Percentiles rank a stretch among this genome's conserved stretches.
These are phyloP conservation scores for Gisinianus flammeolus DNA, from an alignment of 2,888 invertebrate species.

Conservation along the genomic window DNA sequence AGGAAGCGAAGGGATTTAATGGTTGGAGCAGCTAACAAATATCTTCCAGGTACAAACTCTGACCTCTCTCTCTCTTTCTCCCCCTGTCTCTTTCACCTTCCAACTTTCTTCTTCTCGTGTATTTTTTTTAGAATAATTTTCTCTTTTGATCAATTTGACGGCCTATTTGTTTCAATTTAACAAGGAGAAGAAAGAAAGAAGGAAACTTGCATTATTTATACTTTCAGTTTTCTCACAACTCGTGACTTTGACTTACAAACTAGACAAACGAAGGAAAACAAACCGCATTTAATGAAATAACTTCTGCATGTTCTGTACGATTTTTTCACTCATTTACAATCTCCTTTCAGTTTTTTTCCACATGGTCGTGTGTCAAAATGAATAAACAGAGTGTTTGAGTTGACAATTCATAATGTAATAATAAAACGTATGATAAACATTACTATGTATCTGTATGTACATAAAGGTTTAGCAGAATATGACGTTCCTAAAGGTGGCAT, in stretches of 20 bases:
- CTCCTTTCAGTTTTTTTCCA: background rate
- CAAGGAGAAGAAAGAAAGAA: background rate
- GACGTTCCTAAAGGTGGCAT: slow-evolving; percentile 73
- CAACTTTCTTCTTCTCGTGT: background rate
- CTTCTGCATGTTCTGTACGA: too few relatives aligned
- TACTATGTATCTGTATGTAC: background rate
- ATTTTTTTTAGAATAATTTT: background rate
- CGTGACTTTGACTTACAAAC: too few relatives aligned
- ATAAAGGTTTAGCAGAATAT: slow-evolving; percentile 71
- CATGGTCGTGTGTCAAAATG: too few relatives aligned
- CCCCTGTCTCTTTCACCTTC: background rate
- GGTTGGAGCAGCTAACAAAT: slow-evolving; percentile 67
- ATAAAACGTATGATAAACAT: too few relatives aligned
- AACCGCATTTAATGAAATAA: background rate
- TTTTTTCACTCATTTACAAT: background rate
- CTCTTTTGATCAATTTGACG: background rate
- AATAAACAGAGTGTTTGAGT: too few relatives aligned
- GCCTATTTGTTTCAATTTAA: background rate
- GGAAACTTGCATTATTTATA: background rate
- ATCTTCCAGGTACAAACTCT: slow-evolving; percentile 64
- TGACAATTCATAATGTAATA: too few relatives aligned
- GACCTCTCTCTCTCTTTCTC: slow-evolving; percentile 1
- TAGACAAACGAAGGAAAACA: background rate
- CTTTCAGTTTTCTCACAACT: too few relatives aligned
- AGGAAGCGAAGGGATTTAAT: slow-evolving; percentile 70